Conservation (phyloP, 2,113 vertebrate species). For the Brachypodius melanocephalos region DNA sequence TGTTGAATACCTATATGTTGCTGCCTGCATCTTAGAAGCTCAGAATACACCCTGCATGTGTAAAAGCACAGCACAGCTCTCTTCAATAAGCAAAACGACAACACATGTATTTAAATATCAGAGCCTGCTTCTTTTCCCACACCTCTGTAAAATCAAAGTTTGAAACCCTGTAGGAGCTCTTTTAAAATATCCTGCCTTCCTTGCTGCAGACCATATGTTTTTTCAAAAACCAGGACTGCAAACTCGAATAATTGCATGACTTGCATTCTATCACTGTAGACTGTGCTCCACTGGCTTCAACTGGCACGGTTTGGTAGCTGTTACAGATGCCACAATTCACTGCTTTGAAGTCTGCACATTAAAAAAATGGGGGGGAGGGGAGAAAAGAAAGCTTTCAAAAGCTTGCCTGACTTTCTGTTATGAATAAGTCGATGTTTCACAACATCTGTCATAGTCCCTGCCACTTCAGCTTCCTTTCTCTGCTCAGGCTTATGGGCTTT, state of each 20-base stretch:
- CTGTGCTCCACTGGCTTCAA: slow-evolving; percentile 52
- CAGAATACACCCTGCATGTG: not conserved
- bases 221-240: slow-evolving; percentile 52
- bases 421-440: slow-evolving; percentile 61
- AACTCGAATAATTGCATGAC: slow-evolving; percentile 65
- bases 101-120: slow-evolving; percentile 69
- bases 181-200: slow-evolving; percentile 73
- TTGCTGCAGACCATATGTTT: slow-evolving; percentile 79
- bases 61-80: slow-evolving; percentile 29
- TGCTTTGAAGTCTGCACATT: slow-evolving; percentile 78
- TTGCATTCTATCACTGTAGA: slow-evolving; percentile 55
- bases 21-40: not conserved
- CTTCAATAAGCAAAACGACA: slow-evolving; percentile 53
- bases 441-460: slow-evolving; percentile 71
- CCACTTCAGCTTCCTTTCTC: slow-evolving; percentile 63
- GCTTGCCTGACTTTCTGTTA: slow-evolving; percentile 72
- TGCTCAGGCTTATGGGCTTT: slow-evolving; percentile 46
- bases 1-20: not conserved
- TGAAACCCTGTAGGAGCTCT: slow-evolving; percentile 76
- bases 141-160: slow-evolving; percentile 80
- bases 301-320: slow-evolving; percentile 70
- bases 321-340: slow-evolving; percentile 77
- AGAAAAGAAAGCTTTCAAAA: slow-evolving; percentile 65
- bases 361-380: fast-evolving
- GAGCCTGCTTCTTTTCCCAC: slow-evolving; percentile 69